Evolutionary conservation across 2,888 invertebrate species (phyloP).

Genomic region (Ametastegia equiseti): DNA sequence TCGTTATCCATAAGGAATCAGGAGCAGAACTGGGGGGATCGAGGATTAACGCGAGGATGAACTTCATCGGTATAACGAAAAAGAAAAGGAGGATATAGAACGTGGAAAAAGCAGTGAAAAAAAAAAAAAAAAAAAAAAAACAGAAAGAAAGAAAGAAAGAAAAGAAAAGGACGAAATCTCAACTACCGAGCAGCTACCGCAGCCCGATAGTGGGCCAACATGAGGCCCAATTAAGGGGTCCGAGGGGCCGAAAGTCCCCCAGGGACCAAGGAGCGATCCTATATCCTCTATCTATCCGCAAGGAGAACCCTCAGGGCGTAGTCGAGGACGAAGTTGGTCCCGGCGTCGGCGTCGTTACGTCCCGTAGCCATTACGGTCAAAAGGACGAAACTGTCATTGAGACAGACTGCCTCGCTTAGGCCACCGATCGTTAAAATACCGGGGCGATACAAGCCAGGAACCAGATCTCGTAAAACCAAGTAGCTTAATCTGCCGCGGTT

Average conservation of each 20-base stretch:
- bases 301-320: slow-evolving; percentile 55
- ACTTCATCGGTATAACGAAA: slow-evolving; percentile 39
- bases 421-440: slow-evolving; percentile 72
- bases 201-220: slow-evolving; percentile 70
- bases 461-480: slow-evolving; percentile 50
- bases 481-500: slow-evolving; percentile 46
- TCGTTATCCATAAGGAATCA: slow-evolving; percentile 68
- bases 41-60: slow-evolving; percentile 34
- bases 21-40: slow-evolving; percentile 56
- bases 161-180: slow-evolving; percentile 58
- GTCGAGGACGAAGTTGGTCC: slow-evolving; percentile 53
- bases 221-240: slow-evolving; percentile 71
- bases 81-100: slow-evolving; percentile 54
- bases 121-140: slow-evolving; percentile 48
- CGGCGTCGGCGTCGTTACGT: slow-evolving; percentile 55
- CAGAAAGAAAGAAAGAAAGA: slow-evolving; percentile 56
- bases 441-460: slow-evolving; percentile 63
- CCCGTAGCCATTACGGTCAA: slow-evolving; percentile 44
- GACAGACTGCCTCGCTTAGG: slow-evolving; percentile 67
- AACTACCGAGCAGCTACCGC: slow-evolving; percentile 63
- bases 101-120: slow-evolving; percentile 32
- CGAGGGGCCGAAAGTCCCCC: slow-evolving; percentile 50
- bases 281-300: slow-evolving; percentile 63
- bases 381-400: slow-evolving; percentile 67
- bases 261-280: slow-evolving; percentile 19